These are phyloP conservation scores for Dipodomys spectabilis DNA, from an alignment of 2,113 vertebrate species.

Conservation along the genomic window DNA sequence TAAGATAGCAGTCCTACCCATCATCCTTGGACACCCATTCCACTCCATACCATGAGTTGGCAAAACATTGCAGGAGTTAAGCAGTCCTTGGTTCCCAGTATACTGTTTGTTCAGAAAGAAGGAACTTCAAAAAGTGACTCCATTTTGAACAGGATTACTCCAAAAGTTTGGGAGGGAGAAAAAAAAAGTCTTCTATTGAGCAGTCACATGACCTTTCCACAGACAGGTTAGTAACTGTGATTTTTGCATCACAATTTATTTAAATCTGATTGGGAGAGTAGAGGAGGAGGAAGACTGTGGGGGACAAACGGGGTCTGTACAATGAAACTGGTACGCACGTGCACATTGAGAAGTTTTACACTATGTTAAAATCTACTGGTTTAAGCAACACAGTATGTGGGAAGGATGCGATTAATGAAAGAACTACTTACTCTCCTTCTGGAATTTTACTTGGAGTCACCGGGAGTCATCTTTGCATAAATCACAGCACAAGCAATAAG, in stretches of 20 bases:
- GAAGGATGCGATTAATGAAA: neutral
- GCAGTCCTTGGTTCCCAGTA: neutral
- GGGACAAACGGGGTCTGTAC: neutral
- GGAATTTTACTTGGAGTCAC: neutral
- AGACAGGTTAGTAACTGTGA: neutral
- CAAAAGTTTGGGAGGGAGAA: neutral
- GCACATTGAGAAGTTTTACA: neutral
- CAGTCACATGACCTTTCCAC: neutral
- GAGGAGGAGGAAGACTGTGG: neutral
- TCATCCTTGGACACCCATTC: neutral
- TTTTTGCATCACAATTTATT: neutral
- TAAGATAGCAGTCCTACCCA: neutral
- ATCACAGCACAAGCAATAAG: neutral
- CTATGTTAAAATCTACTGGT: neutral
- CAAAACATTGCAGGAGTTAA: neutral
- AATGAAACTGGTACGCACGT: neutral
- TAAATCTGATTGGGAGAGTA: neutral
- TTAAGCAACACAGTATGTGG: neutral
- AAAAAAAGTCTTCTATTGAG: conserved; percentile 4
- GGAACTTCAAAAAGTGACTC: neutral
- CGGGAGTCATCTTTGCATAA: conserved; percentile 45
- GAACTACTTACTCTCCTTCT: neutral
- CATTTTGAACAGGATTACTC: neutral
- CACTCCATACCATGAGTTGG: neutral
- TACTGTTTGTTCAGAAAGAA: neutral